A percentile compares a stretch with the other conserved stretches of the same genome.
These are phyloP conservation scores for Ptilorrhoa leucosticta DNA, from an alignment of 2,113 vertebrate genomes.

Conservation along the genomic window DNA sequence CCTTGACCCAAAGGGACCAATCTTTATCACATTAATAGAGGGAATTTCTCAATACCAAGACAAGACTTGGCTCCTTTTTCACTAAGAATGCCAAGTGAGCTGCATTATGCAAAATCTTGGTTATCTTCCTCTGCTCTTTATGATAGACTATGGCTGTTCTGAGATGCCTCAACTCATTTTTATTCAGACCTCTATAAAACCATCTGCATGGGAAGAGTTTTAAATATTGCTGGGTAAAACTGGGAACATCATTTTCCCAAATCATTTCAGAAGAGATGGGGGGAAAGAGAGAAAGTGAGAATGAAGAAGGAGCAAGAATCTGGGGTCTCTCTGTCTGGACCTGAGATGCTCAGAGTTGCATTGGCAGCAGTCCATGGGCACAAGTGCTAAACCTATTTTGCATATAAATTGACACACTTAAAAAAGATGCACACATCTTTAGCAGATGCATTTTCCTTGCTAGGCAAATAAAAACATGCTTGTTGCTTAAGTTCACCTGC, in stretches of 20 bases:
- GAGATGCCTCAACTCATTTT: conserved; percentile 62
- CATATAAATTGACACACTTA: conserved; percentile 73
- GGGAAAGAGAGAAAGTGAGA: not conserved
- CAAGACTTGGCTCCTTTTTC: conserved; percentile 10
- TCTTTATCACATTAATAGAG: conserved; percentile 57
- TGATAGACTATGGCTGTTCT: conserved; percentile 56
- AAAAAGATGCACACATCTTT: conserved; percentile 61
- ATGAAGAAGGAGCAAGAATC: not conserved
- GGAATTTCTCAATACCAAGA: not conserved
- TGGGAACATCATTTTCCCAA: conserved; percentile 33
- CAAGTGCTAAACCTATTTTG: conserved; percentile 66
- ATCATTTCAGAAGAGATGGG: not conserved
- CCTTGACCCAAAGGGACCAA: conserved; percentile 45
- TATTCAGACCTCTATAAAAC: conserved; percentile 47
- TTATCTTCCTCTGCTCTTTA: conserved; percentile 10
- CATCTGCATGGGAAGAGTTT: conserved; percentile 44
- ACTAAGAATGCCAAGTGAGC: conserved; percentile 33
- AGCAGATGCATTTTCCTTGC: conserved; percentile 65
- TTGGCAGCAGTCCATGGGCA: conserved; percentile 51
- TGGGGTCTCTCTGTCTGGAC: not conserved
- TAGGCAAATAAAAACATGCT: conserved; percentile 53
- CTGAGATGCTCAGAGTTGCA: conserved; percentile 23
- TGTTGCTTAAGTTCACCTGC: conserved; percentile 47
- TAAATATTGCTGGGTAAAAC: conserved; percentile 48
- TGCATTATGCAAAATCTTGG: conserved; percentile 36